These are phyloP conservation scores for Unio delphinus DNA, from an alignment of 2,888 invertebrate species.

Conservation along the genomic window DNA sequence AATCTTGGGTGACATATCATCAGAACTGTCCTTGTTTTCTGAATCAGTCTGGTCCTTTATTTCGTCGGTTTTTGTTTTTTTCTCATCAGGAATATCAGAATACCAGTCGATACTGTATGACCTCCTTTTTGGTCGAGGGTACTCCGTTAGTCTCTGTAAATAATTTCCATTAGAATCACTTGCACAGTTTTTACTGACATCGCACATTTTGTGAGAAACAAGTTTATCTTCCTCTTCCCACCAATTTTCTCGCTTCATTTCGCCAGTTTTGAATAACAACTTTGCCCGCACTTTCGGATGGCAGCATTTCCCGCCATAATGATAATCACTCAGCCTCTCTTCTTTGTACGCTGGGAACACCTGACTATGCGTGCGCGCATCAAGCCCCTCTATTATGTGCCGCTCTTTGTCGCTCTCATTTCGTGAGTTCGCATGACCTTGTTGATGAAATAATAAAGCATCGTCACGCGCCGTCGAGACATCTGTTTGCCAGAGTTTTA, in stretches of 20 bases:
- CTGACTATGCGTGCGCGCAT: slow-evolving; percentile 3
- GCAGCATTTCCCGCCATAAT: slow-evolving; percentile 37
- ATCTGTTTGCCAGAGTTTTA: slow-evolving; percentile 28
- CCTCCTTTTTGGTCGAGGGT: too few species aligned
- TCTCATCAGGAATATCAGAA: too few species aligned
- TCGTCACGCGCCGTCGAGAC: slow-evolving; percentile 8
- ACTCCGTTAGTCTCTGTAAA: neutral
- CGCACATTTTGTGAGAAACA: too few species aligned
- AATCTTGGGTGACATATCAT: too few species aligned
- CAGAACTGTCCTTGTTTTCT: too few species aligned
- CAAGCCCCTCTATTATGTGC: neutral
- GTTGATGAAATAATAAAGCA: slow-evolving; percentile 6
- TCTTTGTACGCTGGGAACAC: neutral
- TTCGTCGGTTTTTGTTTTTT: too few species aligned
- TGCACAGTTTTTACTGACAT: neutral
- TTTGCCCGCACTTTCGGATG: slow-evolving; percentile 41
- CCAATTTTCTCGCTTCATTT: slow-evolving; percentile 28
- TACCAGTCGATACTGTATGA: too few species aligned
- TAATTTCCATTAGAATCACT: slow-evolving; percentile 6
- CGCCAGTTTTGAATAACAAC: slow-evolving; percentile 33
- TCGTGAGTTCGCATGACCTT: slow-evolving; percentile 6
- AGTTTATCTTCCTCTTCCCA: too few species aligned
- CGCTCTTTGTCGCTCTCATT: neutral
- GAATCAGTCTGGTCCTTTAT: too few species aligned
- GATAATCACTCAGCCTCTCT: slow-evolving; percentile 5